phyloP scores from a whole-genome alignment of 1,140 invertebrate genomes.

The Callitettix versicolor region DNA sequence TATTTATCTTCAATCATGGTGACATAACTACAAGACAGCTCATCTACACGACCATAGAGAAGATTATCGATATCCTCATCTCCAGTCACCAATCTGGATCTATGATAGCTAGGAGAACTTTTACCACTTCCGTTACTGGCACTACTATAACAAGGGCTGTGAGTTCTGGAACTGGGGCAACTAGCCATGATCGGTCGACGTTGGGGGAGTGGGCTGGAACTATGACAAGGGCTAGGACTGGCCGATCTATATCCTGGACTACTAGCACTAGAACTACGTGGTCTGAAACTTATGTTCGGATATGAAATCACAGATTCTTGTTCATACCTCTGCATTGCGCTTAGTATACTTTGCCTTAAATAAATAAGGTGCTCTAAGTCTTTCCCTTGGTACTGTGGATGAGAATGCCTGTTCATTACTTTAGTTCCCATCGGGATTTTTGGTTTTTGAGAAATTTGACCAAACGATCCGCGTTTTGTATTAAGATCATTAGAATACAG shows the following conservation, averaged over 20 bases:
- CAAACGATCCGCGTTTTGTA: slow-evolving; percentile 15
- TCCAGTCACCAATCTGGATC: slow-evolving; percentile 15
- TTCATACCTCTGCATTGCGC: slow-evolving; percentile 30
- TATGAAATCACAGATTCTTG: background rate
- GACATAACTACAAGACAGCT: slow-evolving; percentile 27
- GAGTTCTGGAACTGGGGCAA: slow-evolving; percentile 25
- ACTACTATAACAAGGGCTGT: slow-evolving; percentile 22
- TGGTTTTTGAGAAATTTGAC: slow-evolving; percentile 25
- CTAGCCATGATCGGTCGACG: slow-evolving; percentile 15
- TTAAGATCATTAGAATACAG: slow-evolving; percentile 13
- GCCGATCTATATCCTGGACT: slow-evolving; percentile 16
- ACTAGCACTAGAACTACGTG: slow-evolving; percentile 20
- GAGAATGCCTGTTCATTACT: slow-evolving; percentile 27
- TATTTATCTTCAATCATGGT: slow-evolving; percentile 31
- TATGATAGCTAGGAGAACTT: slow-evolving; percentile 15
- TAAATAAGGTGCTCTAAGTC: slow-evolving; percentile 31
- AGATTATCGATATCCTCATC: slow-evolving; percentile 33
- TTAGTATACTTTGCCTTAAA: slow-evolving; percentile 30
- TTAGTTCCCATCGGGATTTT: slow-evolving; percentile 34
- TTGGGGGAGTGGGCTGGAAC: slow-evolving; percentile 15
- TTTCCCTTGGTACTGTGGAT: slow-evolving; percentile 22
- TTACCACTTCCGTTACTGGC: slow-evolving; percentile 11
- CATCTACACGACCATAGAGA: slow-evolving; percentile 26
- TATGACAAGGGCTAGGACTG: slow-evolving; percentile 12
- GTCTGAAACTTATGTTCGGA: slow-evolving; percentile 15